phyloP scores from a whole-genome alignment of 2,113 vertebrate genomes.

The Pseudorasbora parva region DNA sequence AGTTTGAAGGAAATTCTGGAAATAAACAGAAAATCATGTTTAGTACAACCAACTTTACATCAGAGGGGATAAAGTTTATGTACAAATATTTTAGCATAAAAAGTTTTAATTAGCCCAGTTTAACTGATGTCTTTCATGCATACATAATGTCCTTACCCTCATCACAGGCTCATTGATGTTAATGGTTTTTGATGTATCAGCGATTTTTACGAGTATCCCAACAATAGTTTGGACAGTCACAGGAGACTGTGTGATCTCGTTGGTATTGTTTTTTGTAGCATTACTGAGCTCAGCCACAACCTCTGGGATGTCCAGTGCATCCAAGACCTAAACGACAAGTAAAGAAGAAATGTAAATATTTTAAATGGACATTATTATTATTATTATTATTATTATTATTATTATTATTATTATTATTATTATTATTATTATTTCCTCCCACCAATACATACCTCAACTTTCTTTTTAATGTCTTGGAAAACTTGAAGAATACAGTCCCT shows the following conservation, averaged over 20 bases:
- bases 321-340: conserved; percentile 49
- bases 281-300: conserved; percentile 42
- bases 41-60: too few species aligned
- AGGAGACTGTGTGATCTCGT: conserved; percentile 54
- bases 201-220: conserved; percentile 59
- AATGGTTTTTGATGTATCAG: conserved; percentile 19
- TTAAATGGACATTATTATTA: neutral
- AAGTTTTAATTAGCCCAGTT: neutral
- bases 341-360: neutral
- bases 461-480: neutral
- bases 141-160: conserved; percentile 48
- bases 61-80: too few species aligned
- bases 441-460: conserved; percentile 20
- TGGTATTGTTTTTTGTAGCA: rapidly evolving
- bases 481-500: conserved; percentile 27
- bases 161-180: conserved; percentile 45
- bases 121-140: neutral
- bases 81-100: neutral
- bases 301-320: neutral
- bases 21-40: too few species aligned
- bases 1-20: conserved; percentile 68
- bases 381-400: too few species aligned
- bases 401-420: too few species aligned
- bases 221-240: conserved; percentile 62
- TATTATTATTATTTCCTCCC: too few species aligned